A percentile compares a stretch with the other conserved stretches of the same genome.
Evolutionary conservation across 92 coral and sea anemone species (phyloP).

Genomic region (Virgularia gustaviana): DNA sequence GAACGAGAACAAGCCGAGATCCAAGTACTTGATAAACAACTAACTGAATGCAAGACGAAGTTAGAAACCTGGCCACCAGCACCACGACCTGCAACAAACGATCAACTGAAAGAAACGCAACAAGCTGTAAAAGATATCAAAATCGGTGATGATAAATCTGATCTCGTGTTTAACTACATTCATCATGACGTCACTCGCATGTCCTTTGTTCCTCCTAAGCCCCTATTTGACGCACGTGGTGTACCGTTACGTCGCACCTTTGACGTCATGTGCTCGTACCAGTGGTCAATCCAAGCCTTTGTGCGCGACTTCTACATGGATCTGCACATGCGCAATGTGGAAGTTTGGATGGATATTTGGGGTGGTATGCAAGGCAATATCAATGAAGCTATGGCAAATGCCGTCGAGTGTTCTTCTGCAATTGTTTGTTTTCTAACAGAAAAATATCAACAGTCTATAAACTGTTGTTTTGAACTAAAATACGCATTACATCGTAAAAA

Average conservation of each 20-base stretch:
- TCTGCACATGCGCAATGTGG: slow-evolving; percentile 60
- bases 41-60: slow-evolving; percentile 50
- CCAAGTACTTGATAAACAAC: slow-evolving; percentile 56
- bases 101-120: not conserved
- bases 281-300: slow-evolving; percentile 72
- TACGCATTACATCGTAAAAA: slow-evolving; percentile 59
- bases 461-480: slow-evolving; percentile 69
- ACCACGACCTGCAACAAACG: slow-evolving; percentile 48
- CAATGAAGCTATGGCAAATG: slow-evolving; percentile 80
- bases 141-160: slow-evolving; percentile 43
- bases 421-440: slow-evolving; percentile 65
- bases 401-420: slow-evolving; percentile 68
- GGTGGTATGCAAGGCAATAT: slow-evolving; percentile 84
- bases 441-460: slow-evolving; percentile 72
- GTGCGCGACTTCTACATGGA: slow-evolving; percentile 80
- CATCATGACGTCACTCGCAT: slow-evolving; percentile 70
- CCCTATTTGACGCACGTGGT: slow-evolving; percentile 71
- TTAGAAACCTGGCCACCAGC: slow-evolving; percentile 64
- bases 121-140: slow-evolving; percentile 43
- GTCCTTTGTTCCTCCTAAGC: slow-evolving; percentile 73
- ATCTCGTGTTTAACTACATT: slow-evolving; percentile 58
- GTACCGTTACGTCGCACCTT: slow-evolving; percentile 67
- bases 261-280: slow-evolving; percentile 76
- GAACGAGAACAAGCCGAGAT: slow-evolving; percentile 64
- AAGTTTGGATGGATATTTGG: slow-evolving; percentile 85